Base-by-base conservation (phyloP, 1,140 invertebrate genomes). In the Proctacanthus coquilletti region DNA sequence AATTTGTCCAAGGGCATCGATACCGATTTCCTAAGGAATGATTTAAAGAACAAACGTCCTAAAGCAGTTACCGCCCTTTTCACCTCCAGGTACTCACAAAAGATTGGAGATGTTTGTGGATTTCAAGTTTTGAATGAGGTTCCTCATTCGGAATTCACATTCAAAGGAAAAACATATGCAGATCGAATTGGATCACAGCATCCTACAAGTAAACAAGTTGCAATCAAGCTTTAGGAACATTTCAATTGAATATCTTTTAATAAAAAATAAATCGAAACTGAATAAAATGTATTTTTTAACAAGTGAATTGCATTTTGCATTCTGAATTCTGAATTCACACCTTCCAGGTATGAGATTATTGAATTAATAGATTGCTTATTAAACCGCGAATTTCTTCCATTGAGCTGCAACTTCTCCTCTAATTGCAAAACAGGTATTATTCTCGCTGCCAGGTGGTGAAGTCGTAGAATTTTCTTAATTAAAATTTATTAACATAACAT, bases 41-140 rank as follows among this genome's bases (percentile, higher is more conserved):
- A 68, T n/a, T 42, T 67, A 17, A 60, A 60, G 0, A 43, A 60
- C 4, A 58, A 52, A 2, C 42, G 60, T 1, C 75, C 75, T 0
- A 59, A 62, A 25, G 59, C 74, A 11, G 67, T 69, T 10, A 70
- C 69, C 15, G 65, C 68, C 0, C 62, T 77, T 2, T 71, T 69
- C 56, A 75, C 73, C 0, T 67, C 68, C 0, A 43, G 46, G n/a
- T 66, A 59, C 27, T 68, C 73, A 0, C 65, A 69, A 34, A 72
- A 65, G 50, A 67, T 77, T 37, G 66, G 64, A 0, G 59, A 53
- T 27, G 55, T 52, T 10, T 45, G 70, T 8, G 62, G 63, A 11
- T 78, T 77, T 40, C 50, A 56, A n/a, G 64, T 61, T 5, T 45
- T 71, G 11, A 45, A 66, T 36, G 49, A 56, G 17, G 49, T 69